Conservation (phyloP, 2,888 invertebrate genomes). For the Cacoxenus indagator region DNA sequence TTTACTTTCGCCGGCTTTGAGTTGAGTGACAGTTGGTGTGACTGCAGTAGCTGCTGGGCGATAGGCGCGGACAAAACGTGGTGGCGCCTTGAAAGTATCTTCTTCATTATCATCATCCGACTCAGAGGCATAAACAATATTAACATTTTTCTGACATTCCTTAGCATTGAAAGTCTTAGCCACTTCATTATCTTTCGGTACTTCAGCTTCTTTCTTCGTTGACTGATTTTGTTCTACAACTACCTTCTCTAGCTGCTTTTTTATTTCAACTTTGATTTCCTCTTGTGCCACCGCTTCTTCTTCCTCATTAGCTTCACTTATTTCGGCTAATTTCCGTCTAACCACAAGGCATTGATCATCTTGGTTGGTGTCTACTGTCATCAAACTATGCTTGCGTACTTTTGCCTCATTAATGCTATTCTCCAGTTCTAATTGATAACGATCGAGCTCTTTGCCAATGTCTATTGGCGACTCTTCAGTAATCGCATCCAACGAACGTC, state of each 20-base stretch:
- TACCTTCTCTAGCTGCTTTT: not conserved
- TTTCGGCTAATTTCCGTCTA: slow-evolving; percentile 48
- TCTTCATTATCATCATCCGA: slow-evolving; percentile 48
- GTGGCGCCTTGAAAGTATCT: slow-evolving; percentile 61
- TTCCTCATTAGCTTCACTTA: slow-evolving; percentile 47
- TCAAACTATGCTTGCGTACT: slow-evolving; percentile 51
- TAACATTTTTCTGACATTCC: slow-evolving; percentile 30
- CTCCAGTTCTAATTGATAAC: slow-evolving; percentile 69
- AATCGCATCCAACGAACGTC: slow-evolving; percentile 59
- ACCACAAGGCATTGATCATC: slow-evolving; percentile 43
- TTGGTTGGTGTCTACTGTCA: slow-evolving; percentile 32
- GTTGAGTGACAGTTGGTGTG: slow-evolving; percentile 6
- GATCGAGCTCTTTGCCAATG: slow-evolving; percentile 69
- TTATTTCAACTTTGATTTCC: not conserved
- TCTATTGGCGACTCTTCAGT: slow-evolving; percentile 68
- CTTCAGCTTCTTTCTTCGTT: no score
- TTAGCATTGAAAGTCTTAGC: not conserved
- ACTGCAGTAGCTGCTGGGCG: slow-evolving; percentile 47
- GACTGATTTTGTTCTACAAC: not conserved
- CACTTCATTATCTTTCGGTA: not conserved
- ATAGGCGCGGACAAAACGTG: slow-evolving; percentile 68
- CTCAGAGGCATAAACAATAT: slow-evolving; percentile 51
- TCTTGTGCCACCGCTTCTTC: slow-evolving; percentile 23
- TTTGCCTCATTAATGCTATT: slow-evolving; percentile 71
- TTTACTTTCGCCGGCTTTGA: slow-evolving; percentile 41